Evolutionary conservation across 2,888 invertebrate genomes (phyloP).

Genomic region (Acanthopleura granulata): DNA sequence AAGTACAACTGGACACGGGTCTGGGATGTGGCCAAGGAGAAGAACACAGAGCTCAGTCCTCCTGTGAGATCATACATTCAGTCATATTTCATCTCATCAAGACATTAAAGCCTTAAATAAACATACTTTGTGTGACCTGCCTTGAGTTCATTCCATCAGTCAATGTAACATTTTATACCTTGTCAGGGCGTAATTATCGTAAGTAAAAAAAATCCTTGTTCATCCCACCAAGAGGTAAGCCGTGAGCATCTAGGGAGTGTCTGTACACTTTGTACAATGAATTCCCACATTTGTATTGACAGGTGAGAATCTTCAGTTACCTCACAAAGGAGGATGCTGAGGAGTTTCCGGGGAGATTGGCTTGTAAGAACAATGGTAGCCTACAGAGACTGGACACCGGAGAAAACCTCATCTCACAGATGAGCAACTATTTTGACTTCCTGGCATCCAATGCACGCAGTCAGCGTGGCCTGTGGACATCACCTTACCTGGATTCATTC

Average conservation of each 20-base stretch:
- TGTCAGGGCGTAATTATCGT: too few relatives aligned
- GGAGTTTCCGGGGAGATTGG: conserved; percentile 66
- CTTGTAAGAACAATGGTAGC: conserved; percentile 66
- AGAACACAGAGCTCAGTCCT: conserved; percentile 46
- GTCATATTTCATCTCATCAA: too few relatives aligned
- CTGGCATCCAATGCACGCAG: conserved; percentile 65
- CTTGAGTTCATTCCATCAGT: too few relatives aligned
- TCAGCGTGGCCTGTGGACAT: conserved; percentile 68
- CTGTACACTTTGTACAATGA: too few relatives aligned
- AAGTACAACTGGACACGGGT: conserved; percentile 70
- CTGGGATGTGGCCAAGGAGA: conserved; percentile 62
- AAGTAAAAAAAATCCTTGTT: too few relatives aligned
- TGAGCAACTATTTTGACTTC: conserved; percentile 70
- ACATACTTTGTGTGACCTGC: too few relatives aligned
- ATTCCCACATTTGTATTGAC: conserved; percentile 22
- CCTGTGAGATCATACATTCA: not conserved
- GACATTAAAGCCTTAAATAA: too few relatives aligned
- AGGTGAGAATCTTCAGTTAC: conserved; percentile 69
- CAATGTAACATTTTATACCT: too few relatives aligned
- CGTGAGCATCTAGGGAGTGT: too few relatives aligned
- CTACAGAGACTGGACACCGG: conserved; percentile 66
- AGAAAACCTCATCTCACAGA: conserved; percentile 70
- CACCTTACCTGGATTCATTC: conserved; percentile 70
- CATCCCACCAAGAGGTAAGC: too few relatives aligned
- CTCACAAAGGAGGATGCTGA: conserved; percentile 69